Conservation (phyloP, 2,113 vertebrate species). For the Crocuta crocuta region DNA sequence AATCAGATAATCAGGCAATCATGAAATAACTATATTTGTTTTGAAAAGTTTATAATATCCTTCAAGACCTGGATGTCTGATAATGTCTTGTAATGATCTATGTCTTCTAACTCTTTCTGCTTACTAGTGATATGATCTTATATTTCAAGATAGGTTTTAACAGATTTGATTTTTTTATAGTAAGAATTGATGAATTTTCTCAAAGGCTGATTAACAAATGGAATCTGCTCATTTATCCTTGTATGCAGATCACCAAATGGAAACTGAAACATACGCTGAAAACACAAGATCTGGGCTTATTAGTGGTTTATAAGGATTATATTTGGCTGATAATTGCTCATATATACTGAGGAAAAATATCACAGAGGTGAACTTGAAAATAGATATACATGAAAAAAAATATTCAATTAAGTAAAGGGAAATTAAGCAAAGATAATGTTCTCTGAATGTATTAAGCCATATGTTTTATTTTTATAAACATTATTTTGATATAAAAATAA, state of each 20-base stretch:
- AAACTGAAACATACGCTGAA: neutral
- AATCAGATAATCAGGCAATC: neutral
- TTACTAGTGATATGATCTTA: neutral
- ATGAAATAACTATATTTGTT: neutral
- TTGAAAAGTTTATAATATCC: neutral
- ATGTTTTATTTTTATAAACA: neutral
- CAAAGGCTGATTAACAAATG: neutral
- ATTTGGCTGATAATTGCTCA: neutral
- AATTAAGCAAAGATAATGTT: neutral
- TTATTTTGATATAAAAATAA: neutral
- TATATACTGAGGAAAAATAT: neutral
- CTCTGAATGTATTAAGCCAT: neutral
- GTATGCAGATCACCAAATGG: neutral
- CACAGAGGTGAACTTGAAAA: neutral
- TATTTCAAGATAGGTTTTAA: neutral
- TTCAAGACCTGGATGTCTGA: neutral
- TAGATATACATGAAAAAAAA: neutral
- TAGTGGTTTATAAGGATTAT: neutral
- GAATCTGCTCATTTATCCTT: neutral
- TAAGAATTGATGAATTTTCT: neutral
- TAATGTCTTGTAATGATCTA: neutral
- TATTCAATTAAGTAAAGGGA: neutral
- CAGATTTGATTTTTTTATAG: neutral
- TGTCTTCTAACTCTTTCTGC: neutral
- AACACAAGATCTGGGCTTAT: neutral